Conservation (phyloP, 2,888 invertebrate species). For the Labia minor region DNA sequence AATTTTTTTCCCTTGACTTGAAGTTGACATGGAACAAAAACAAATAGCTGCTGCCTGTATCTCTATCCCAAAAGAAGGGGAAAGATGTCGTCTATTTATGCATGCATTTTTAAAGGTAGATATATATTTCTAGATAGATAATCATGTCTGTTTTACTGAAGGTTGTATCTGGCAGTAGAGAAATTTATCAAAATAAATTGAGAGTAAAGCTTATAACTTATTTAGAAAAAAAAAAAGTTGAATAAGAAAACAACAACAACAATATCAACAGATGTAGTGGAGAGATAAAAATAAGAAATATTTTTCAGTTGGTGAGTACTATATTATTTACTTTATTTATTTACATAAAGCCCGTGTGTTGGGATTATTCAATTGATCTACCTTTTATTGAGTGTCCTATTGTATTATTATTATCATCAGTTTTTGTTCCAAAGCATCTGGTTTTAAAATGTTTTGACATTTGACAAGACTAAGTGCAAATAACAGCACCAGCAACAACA, state of each 20-base stretch:
- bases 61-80: not conserved
- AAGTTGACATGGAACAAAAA: too few species aligned
- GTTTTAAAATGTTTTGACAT: slow-evolving; percentile 2
- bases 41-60: too few species aligned
- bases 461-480: not conserved
- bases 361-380: not conserved
- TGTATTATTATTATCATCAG: not conserved
- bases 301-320: too few species aligned
- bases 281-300: too few species aligned
- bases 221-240: not conserved
- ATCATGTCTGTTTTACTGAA: not conserved
- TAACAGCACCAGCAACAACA: not conserved
- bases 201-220: not conserved
- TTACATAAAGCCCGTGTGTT: too few species aligned
- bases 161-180: not conserved
- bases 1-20: too few species aligned
- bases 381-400: not conserved
- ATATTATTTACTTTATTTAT: too few species aligned
- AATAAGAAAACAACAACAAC: not conserved
- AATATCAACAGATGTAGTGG: too few species aligned
- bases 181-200: not conserved
- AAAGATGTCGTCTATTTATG: not conserved
- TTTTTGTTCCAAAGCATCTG: not conserved
- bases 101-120: not conserved
- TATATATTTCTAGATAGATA: not conserved